These are phyloP conservation scores for Bombus confusus DNA, from an alignment of 1,140 invertebrate species.

Conservation along the genomic window DNA sequence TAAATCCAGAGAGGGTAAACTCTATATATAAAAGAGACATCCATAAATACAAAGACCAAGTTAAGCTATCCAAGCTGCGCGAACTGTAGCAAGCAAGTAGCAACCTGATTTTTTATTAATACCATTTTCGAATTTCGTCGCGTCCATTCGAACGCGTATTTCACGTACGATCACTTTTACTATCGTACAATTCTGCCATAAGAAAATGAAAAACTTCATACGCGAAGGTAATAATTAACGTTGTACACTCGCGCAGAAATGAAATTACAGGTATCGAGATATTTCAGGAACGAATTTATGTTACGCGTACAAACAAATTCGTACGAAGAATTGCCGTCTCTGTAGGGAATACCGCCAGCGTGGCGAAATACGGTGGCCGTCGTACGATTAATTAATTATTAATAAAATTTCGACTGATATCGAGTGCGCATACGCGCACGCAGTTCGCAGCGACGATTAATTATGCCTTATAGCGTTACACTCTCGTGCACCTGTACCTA, in stretches of 20 bases:
- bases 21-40: constrained; percentile 14
- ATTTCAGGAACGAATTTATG: not conserved
- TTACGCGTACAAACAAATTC: not conserved
- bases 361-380: too few relatives aligned
- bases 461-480: constrained; percentile 31
- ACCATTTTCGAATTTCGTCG: not conserved
- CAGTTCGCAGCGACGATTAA: constrained; percentile 27
- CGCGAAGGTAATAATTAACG: too few relatives aligned
- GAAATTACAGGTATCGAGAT: not conserved
- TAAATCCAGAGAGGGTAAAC: constrained; percentile 11
- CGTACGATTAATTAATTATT: constrained; percentile 18
- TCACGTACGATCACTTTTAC: too few relatives aligned
- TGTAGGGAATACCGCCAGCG: not conserved
- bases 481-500: constrained; percentile 41
- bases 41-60: constrained; percentile 10
- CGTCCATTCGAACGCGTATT: too few relatives aligned
- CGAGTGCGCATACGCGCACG: not conserved
- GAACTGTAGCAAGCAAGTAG: not conserved
- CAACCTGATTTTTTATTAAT: not conserved
- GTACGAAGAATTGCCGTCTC: not conserved
- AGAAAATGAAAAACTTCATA: too few relatives aligned
- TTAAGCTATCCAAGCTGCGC: not conserved
- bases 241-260: too few relatives aligned
- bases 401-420: constrained; percentile 21
- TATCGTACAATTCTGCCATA: too few relatives aligned